These are phyloP conservation scores for Abscondita cerata DNA, from an alignment of 2,888 invertebrate genomes.

Conservation along the genomic window DNA sequence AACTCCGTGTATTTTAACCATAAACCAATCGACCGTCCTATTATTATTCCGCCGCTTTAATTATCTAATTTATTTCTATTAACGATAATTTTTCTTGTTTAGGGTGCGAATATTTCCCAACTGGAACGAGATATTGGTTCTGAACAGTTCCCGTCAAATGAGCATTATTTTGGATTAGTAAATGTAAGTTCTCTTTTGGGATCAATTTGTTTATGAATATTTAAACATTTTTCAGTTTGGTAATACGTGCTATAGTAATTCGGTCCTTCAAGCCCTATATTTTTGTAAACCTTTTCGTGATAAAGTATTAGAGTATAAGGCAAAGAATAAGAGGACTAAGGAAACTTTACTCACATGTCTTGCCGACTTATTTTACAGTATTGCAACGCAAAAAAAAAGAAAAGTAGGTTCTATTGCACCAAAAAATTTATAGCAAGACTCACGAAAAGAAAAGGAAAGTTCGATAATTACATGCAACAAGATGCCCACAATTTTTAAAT, in stretches of 20 bases:
- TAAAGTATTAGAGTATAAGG: constrained; percentile 97
- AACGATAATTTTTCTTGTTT: constrained; percentile 48
- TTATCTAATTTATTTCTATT: constrained; percentile 37
- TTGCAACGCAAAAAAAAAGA: constrained; percentile 99
- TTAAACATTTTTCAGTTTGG: constrained; percentile 80
- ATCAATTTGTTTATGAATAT: constrained; percentile 9
- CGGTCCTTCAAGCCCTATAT: constrained; percentile 98
- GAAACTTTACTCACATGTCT: constrained; percentile 97
- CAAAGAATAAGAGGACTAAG: constrained; percentile 93
- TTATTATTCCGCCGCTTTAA: constrained; percentile 21
- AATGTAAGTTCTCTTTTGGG: constrained; percentile 73
- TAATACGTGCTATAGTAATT: constrained; percentile 99
- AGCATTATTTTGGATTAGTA: constrained; percentile 99
- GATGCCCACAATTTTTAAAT: constrained; percentile 99
- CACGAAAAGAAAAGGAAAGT: constrained; percentile 98
- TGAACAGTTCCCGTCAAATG: constrained; percentile 97
- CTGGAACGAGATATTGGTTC: constrained; percentile 99
- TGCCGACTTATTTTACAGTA: constrained; percentile 98
- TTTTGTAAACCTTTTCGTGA: constrained; percentile 99
- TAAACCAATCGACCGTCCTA: constrained; percentile 13
- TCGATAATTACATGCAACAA: constrained; percentile 99
- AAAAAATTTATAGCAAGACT: constrained; percentile 98
- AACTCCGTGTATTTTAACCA: constrained; percentile 22
- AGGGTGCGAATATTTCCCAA: constrained; percentile 99
- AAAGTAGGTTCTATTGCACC: constrained; percentile 99